Base-by-base conservation (phyloP, 2,113 vertebrate species). In the Leptobrachium ailaonicum region DNA sequence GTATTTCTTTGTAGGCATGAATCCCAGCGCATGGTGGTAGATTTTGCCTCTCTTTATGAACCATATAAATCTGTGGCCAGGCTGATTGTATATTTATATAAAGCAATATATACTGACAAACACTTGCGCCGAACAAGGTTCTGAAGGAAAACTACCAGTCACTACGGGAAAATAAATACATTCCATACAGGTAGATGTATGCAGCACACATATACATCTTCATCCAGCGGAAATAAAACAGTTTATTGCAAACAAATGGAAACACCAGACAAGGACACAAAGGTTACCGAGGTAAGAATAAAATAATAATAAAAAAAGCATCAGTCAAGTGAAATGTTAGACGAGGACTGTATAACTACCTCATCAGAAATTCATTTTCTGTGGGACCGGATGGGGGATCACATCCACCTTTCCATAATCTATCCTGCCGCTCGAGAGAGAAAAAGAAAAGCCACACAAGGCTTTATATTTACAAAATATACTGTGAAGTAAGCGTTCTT, bases 401-500 rank as follows among this genome's bases (percentile, higher is more conserved):
- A 62, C n/a, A 41, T 7, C 14, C 41, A 7, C 9, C 1, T 44
- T 41, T 9, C 44, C 44, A 7, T 71, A 60, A 77, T 71, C 4
- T 47, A 62, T 62, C 32, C 53, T 10, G 20, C 41, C 0, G n/a
- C 54, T 70, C 11, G 4, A 32, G 32, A 32, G 14, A 32, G 20
- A 32, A 32, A 32, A 32, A 54, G 20, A 70, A 66, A 32, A 66
- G 47, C 41, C 4, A 47, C 11, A 50, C 50, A 74, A 47, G 71
- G 43, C 20, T 40, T 40, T 58, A 42, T n/a, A 68, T 80, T 74
- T 32, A 13, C 6, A 60, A 71, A 72, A 62, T 66, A 44, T 50
- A 32, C 71, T 41, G 32, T 1, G 41, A 62, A 14, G 41, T 6
- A 20, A 32, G 41, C 20, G 75, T 44, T 79, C 13, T 75, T 5